phyloP scores from a whole-genome alignment of 1,140 invertebrate genomes.

The Drosophila murphyi region DNA sequence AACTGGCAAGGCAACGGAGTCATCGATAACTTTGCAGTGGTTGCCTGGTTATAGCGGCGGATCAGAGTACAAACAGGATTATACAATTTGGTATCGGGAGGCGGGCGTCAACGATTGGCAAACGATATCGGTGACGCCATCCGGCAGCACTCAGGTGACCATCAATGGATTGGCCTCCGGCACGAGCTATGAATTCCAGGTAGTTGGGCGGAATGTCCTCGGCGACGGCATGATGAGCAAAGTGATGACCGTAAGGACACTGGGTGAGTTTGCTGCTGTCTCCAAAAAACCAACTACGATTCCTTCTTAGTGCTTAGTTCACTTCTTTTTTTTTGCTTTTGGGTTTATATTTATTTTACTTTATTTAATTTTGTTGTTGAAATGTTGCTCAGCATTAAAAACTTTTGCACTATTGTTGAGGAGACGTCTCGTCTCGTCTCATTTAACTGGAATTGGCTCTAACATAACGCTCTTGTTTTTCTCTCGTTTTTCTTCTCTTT shows the following conservation, averaged over 20 bases:
- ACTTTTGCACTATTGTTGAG: conserved; percentile 48
- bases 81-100: conserved; percentile 96
- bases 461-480: conserved; percentile 81
- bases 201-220: conserved; percentile 96
- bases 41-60: conserved; percentile 97
- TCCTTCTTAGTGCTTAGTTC: conserved; percentile 21
- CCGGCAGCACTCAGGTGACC: conserved; percentile 94
- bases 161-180: conserved; percentile 95
- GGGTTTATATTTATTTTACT: too few species aligned
- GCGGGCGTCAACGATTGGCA: conserved; percentile 94
- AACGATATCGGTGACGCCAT: conserved; percentile 95
- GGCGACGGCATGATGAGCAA: conserved; percentile 98
- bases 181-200: conserved; percentile 98
- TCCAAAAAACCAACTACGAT: background rate
- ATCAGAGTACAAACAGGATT: conserved; percentile 96
- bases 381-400: conserved; percentile 51
- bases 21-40: conserved; percentile 95
- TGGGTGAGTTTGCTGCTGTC: conserved; percentile 88
- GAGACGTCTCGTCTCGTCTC: conserved; percentile 11
- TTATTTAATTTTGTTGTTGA: conserved; percentile 22
- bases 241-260: conserved; percentile 94
- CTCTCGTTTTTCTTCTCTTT: conserved; percentile 81
- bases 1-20: conserved; percentile 93
- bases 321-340: conserved; percentile 38
- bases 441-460: conserved; percentile 75